Evolutionary conservation across 2,888 invertebrate species (phyloP).

Genomic region (Ophion slaviceki): DNA sequence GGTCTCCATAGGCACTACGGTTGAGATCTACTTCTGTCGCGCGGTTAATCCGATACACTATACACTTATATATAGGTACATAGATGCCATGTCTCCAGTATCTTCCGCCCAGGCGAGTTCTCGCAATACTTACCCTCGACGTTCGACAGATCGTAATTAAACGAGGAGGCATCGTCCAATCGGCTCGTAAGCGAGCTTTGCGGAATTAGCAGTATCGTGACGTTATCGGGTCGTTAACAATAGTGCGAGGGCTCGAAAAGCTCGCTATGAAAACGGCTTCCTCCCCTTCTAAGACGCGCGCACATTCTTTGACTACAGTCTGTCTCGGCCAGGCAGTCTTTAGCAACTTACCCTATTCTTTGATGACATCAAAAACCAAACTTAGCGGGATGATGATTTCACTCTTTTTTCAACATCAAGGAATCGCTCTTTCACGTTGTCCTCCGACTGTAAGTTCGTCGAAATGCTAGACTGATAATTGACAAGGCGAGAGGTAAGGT

Average conservation of each 20-base stretch:
- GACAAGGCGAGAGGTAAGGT: not conserved
- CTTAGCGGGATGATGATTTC: not conserved
- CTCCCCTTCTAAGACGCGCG: not conserved
- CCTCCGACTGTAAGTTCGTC: not conserved
- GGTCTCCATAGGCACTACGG: constrained; percentile 7
- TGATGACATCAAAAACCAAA: not conserved
- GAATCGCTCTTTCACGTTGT: not conserved
- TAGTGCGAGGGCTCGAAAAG: constrained; percentile 43
- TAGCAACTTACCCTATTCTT: not conserved
- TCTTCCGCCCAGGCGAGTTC: constrained; percentile 19
- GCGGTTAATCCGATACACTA: not conserved
- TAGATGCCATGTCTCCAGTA: not conserved
- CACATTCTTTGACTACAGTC: constrained; percentile 11
- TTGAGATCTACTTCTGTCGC: constrained; percentile 31
- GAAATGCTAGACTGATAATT: not conserved
- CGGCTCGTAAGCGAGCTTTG: constrained; percentile 30
- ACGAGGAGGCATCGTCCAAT: constrained; percentile 52
- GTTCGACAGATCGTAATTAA: constrained; percentile 66
- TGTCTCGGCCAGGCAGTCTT: constrained; percentile 10
- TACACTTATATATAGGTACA: not conserved
- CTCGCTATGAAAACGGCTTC: constrained; percentile 50
- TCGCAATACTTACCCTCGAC: constrained; percentile 40
- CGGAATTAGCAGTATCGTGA: constrained; percentile 65
- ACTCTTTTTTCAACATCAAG: too few species aligned
- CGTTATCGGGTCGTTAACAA: constrained; percentile 68